These are phyloP conservation scores for Enteromius radiatus DNA, from an alignment of 2,797 vertebrate genomes.

Conservation along the genomic window DNA sequence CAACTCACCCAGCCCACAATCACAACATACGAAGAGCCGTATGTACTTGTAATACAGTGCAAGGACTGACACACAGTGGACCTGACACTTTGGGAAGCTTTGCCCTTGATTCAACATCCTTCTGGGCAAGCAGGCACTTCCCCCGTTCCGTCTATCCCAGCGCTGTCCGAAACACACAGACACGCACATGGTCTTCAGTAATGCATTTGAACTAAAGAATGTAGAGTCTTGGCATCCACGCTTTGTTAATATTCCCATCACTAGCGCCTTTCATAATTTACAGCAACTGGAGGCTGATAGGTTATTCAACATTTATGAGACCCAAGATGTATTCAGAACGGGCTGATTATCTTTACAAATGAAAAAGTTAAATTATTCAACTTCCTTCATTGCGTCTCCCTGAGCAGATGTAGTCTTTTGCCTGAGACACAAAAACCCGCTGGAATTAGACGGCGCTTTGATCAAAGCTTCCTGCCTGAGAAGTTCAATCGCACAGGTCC, in stretches of 20 bases:
- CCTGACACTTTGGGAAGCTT: constrained; percentile 40
- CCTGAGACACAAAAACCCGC: constrained; percentile 63
- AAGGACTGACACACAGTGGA: constrained; percentile 28
- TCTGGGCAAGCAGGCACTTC: constrained; percentile 26
- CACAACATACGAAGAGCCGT: background rate
- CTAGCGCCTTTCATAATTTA: constrained; percentile 98
- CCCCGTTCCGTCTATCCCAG: background rate
- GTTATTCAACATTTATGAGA: constrained; percentile 99
- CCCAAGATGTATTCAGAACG: constrained; percentile 97
- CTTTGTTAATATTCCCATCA: constrained; percentile 96
- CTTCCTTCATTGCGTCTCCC: constrained; percentile 68
- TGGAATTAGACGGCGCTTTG: constrained; percentile 63
- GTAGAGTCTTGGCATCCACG: constrained; percentile 48
- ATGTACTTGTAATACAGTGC: constrained; percentile 1
- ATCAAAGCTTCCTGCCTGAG: constrained; percentile 61
- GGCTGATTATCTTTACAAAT: constrained; percentile 99
- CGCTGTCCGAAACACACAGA: constrained; percentile 39
- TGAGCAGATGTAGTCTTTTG: constrained; percentile 68
- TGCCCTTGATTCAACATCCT: constrained; percentile 48
- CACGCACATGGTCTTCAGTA: constrained; percentile 82
- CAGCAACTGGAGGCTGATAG: constrained; percentile 99
- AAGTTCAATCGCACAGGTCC: constrained; percentile 69
- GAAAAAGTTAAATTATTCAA: constrained; percentile 98
- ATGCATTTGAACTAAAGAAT: constrained; percentile 82
- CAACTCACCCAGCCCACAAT: constrained; percentile 12